Percentiles rank a stretch among this genome's conserved stretches.
Evolutionary conservation across 2,113 vertebrate species (phyloP).

Genomic region (Dipodomys ordii): DNA sequence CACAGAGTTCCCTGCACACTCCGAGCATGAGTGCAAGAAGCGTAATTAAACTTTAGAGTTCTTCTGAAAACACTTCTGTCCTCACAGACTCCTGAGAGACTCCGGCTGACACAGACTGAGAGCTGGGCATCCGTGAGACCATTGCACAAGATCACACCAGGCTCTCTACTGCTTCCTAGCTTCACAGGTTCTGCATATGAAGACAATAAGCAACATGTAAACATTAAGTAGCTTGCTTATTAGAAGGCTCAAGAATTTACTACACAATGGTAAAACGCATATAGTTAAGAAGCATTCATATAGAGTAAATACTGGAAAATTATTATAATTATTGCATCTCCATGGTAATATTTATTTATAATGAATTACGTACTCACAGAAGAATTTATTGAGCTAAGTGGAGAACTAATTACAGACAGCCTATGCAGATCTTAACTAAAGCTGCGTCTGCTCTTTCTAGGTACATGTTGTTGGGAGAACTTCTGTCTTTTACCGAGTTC

Average conservation of each 20-base stretch:
- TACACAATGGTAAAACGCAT: conserved; percentile 33
- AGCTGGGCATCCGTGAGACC: background rate
- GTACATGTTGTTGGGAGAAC: background rate
- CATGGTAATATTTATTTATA: conserved; percentile 73
- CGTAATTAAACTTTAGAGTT: fast-evolving
- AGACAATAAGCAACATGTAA: background rate
- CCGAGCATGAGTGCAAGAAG: background rate
- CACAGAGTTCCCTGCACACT: background rate
- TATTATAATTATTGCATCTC: conserved; percentile 61
- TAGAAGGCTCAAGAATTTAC: conserved; percentile 32
- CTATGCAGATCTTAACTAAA: background rate
- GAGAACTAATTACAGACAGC: conserved; percentile 15
- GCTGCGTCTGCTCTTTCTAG: background rate
- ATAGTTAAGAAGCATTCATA: conserved; percentile 30
- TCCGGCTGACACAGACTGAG: background rate
- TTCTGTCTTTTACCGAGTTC: background rate
- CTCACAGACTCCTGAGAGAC: background rate
- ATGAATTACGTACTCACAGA: conserved; percentile 54
- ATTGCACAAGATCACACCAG: fast-evolving
- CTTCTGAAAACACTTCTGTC: too few relatives aligned
- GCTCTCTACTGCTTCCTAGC: background rate
- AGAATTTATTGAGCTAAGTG: conserved; percentile 55
- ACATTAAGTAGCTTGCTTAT: background rate
- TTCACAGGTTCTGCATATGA: background rate
- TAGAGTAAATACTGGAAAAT: conserved; percentile 59